phyloP scores from a whole-genome alignment of 2,888 invertebrate species.

The Drosophila hamatofila region DNA sequence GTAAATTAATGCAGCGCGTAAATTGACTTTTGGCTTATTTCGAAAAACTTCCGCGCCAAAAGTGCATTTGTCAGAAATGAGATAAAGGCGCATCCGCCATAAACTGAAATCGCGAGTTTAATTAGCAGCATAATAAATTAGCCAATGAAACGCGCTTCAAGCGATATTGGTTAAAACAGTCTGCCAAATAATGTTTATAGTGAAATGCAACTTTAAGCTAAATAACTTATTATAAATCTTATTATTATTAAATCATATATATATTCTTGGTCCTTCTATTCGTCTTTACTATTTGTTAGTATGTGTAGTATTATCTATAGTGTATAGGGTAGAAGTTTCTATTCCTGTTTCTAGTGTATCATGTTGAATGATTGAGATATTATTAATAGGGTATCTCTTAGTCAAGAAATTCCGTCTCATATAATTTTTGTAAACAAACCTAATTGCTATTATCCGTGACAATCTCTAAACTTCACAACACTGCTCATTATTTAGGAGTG shows the following conservation, averaged over 20 bases:
- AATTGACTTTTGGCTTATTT: conserved; percentile 57
- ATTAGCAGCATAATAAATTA: conserved; percentile 40
- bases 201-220: too few species aligned
- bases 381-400: too few species aligned
- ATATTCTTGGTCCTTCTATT: too few species aligned
- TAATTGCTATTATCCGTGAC: conserved; percentile 13
- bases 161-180: not conserved
- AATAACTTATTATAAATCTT: too few species aligned
- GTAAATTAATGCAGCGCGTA: conserved; percentile 65
- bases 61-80: conserved; percentile 54
- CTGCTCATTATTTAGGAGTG: conserved; percentile 1
- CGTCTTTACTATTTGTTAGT: too few species aligned
- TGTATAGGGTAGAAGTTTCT: too few species aligned
- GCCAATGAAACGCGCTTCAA: conserved; percentile 3
- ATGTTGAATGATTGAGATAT: too few species aligned
- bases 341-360: too few species aligned
- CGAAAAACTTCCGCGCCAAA: conserved; percentile 40
- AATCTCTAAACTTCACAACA: not conserved
- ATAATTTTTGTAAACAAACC: not conserved
- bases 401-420: too few species aligned
- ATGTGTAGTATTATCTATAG: too few species aligned
- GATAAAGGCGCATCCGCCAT: conserved; percentile 7
- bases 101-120: conserved; percentile 13
- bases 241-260: too few species aligned
- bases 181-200: too few species aligned